A percentile compares a stretch with the other conserved stretches of the same genome.
phyloP scores from a whole-genome alignment of 2,888 invertebrate genomes.

The Mechanitis messenoides region DNA sequence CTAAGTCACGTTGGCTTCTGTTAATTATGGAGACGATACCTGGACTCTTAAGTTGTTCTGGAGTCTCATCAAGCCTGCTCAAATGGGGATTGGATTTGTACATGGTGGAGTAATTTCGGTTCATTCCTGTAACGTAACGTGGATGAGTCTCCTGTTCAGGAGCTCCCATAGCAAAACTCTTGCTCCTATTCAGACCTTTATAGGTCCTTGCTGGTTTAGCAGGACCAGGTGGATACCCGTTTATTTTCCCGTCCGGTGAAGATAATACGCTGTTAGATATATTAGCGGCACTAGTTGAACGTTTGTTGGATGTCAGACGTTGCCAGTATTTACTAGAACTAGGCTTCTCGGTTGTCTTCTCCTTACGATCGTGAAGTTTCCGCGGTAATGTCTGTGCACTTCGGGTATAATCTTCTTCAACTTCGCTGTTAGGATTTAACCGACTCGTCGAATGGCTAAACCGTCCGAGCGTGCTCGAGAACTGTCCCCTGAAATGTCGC shows the following conservation, averaged over 20 bases:
- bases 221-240: constrained; percentile 77
- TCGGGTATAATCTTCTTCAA: constrained; percentile 73
- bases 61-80: constrained; percentile 81
- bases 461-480: constrained; percentile 85
- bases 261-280: constrained; percentile 72
- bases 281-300: constrained; percentile 80
- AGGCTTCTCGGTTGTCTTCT: constrained; percentile 63
- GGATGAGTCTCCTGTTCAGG: constrained; percentile 71
- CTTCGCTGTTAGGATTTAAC: constrained; percentile 75
- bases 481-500: constrained; percentile 79
- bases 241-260: constrained; percentile 58
- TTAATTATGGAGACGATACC: constrained; percentile 91
- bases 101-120: constrained; percentile 74
- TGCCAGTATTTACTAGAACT: constrained; percentile 68
- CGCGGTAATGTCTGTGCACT: constrained; percentile 87
- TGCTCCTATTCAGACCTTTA: constrained; percentile 86
- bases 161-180: constrained; percentile 90
- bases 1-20: constrained; percentile 87
- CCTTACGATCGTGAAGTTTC: constrained; percentile 74
- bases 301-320: constrained; percentile 71
- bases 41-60: constrained; percentile 87
- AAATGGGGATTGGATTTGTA: constrained; percentile 88
- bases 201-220: constrained; percentile 88
- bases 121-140: constrained; percentile 67
- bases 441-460: constrained; percentile 89